phyloP scores from a whole-genome alignment of 2,888 invertebrate genomes.

The Patella ulyssiponensis region DNA sequence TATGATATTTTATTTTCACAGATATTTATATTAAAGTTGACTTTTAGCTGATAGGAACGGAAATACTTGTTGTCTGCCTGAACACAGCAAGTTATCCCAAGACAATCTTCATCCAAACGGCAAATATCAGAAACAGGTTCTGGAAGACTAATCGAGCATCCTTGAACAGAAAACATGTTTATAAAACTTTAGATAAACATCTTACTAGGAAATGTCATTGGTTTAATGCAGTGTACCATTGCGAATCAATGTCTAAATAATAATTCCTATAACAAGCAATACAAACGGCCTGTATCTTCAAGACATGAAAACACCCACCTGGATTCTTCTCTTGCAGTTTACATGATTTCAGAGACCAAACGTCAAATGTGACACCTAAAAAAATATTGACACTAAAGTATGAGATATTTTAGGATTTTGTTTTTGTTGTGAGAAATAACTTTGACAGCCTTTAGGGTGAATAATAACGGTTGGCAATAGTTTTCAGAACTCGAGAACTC shows the following conservation, averaged over 20 bases:
- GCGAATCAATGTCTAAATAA: too few relatives aligned
- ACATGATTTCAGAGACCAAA: conserved; percentile 13
- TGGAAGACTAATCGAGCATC: conserved; percentile 22
- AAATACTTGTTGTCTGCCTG: conserved; percentile 26
- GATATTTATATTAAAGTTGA: conserved; percentile 30
- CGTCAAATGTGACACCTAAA: conserved; percentile 18
- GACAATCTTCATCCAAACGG: conserved; percentile 24
- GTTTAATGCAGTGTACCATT: too few relatives aligned
- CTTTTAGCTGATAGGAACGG: conserved; percentile 18
- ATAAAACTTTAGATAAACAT: too few relatives aligned
- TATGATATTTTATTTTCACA: conserved; percentile 36
- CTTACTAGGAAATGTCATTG: too few relatives aligned
- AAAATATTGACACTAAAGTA: too few relatives aligned
- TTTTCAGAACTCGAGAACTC: too few relatives aligned
- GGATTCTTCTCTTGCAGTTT: neutral
- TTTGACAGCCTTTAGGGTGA: too few relatives aligned
- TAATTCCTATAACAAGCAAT: too few relatives aligned
- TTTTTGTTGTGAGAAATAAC: too few relatives aligned
- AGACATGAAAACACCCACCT: neutral
- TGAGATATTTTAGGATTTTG: too few relatives aligned
- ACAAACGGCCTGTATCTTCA: too few relatives aligned
- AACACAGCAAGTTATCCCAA: conserved; percentile 27
- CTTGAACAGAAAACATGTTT: conserved; percentile 1
- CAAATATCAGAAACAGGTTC: conserved; percentile 10
- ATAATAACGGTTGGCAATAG: too few relatives aligned